Conservation (phyloP, 2,797 vertebrate genomes). For the Epinephelus malabaricus region DNA sequence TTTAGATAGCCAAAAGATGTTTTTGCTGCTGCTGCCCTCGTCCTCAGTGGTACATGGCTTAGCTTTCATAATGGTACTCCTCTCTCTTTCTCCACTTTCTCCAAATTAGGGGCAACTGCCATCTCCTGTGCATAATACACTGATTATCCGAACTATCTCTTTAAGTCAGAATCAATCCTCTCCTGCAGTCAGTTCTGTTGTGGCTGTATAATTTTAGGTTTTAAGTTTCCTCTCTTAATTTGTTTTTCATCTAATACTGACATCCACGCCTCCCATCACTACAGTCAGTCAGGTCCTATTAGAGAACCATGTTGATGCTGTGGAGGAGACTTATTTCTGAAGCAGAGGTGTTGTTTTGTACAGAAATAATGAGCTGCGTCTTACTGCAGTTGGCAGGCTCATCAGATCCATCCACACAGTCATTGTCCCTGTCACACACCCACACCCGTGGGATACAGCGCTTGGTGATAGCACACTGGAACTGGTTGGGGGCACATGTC, state of each 20-base stretch:
- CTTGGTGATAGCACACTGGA: conserved; percentile 98
- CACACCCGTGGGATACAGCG: conserved; percentile 98
- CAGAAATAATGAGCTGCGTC: conserved; percentile 54
- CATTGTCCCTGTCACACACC: conserved; percentile 98
- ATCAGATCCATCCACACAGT: conserved; percentile 97
- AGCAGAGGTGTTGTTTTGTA: conserved; percentile 20
- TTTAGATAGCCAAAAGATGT: no score
- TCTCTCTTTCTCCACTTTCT: no score
- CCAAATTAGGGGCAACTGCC: no score
- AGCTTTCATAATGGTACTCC: no score
- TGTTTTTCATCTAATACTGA: not conserved
- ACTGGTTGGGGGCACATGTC: conserved; percentile 98
- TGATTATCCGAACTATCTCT: no score
- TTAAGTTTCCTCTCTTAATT: not conserved
- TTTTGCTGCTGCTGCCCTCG: no score
- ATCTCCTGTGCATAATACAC: no score
- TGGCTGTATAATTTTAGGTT: not conserved
- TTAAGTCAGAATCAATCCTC: no score
- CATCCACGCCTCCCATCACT: not conserved
- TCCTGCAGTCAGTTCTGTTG: not conserved
- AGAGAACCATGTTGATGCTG: not conserved
- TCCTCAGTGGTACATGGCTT: no score
- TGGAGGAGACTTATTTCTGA: not conserved
- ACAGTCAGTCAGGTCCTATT: not conserved
- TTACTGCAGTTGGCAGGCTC: conserved; percentile 99